Evolutionary conservation across 2,113 vertebrate genomes (phyloP).

Genomic region (Bettongia penicillata): DNA sequence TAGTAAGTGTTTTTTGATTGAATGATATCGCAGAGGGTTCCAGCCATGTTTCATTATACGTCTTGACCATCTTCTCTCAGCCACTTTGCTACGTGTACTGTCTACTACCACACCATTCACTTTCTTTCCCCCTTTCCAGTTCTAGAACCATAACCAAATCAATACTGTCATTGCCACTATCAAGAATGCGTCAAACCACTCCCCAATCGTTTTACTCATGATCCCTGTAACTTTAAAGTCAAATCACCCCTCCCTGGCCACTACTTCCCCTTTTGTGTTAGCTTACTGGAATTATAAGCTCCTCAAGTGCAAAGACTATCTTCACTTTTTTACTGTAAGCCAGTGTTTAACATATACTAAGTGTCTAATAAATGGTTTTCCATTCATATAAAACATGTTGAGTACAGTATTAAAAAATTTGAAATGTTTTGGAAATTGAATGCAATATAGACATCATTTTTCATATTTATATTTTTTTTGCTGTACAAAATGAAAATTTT

Average conservation of each 20-base stretch:
- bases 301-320: neutral
- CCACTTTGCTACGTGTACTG: neutral
- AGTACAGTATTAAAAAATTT: neutral
- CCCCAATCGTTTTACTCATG: neutral
- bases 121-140: neutral
- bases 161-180: neutral
- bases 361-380: neutral
- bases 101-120: neutral
- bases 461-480: conserved; percentile 56
- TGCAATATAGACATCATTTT: neutral
- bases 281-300: neutral
- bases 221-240: neutral
- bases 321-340: neutral
- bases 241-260: neutral
- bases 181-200: neutral
- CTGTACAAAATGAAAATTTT: conserved; percentile 71
- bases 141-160: neutral
- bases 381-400: neutral
- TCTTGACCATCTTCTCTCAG: neutral
- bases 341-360: neutral
- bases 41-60: neutral
- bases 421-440: neutral
- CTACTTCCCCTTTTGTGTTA: neutral
- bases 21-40: neutral
- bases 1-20: neutral